Base-by-base conservation (phyloP, 2,797 vertebrate genomes). In the Alauda arvensis region DNA sequence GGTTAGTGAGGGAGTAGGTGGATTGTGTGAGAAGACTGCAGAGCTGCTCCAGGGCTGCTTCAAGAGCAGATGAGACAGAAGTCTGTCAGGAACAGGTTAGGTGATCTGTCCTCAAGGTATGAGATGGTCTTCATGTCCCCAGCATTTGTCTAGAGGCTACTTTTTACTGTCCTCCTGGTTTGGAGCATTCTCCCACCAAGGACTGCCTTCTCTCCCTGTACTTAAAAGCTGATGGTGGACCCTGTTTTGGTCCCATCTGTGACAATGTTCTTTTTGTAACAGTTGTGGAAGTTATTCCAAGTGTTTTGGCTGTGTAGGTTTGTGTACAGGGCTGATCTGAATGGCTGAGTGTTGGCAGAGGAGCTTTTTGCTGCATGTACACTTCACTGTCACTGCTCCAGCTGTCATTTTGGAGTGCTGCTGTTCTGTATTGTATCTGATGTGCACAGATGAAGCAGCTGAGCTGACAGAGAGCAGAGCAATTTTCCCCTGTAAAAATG, bases 371-470 rank as follows among this genome's bases (percentile, higher is more conserved):
- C 63, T 80, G 19, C 24, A 3, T 6, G 40, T 65, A 7, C 39
- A 4, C 15, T n/a, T 42, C 42, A 2, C 52, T 77, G 70, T 39
- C 45, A 24, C 51, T 0, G 2, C 55, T 66, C 21, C 66, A 33
- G 46, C 21, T 56, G 3, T 31, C 51, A 3, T 29, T 75, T 46
- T 34, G 55, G 46, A 42, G 33, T 79, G 52, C 5, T 88, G 53
- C 17, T 55, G 28, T 24, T 48, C 10, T 3, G 21, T 59, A 0
- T 37, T 10, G 5, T 59, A 31, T 52, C 43, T 1, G 29, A 56
- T 19, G 19, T 28, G 65, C 84, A 88, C 70, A 86, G 81, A 55
- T 69, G 89, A 84, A 84, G 74, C 72, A 85, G 80, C 69, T 79
- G 60, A 57, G 43, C 26, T 49, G 48, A 74, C 28, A 87, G 75